These are phyloP conservation scores for Geotrupes spiniger DNA, from an alignment of 2,888 invertebrate species.

Conservation along the genomic window DNA sequence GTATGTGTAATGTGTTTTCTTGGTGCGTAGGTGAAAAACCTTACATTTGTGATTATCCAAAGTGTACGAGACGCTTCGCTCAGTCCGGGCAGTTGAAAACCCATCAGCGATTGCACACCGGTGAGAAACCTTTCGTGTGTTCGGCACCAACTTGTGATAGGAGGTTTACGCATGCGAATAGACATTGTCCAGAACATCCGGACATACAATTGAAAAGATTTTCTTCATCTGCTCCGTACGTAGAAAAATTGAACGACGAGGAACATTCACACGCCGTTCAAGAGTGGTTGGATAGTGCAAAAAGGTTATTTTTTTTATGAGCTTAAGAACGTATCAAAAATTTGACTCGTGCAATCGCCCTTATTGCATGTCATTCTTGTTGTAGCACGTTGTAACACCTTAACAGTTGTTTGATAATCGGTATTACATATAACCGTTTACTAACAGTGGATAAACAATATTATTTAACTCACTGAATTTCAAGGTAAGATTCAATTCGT, in stretches of 20 bases:
- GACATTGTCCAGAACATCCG: conserved; percentile 72
- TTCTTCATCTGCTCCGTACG: conserved; percentile 38
- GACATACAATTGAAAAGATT: conserved; percentile 53
- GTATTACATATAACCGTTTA: too few species aligned
- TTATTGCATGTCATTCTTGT: too few species aligned
- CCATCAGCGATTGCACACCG: conserved; percentile 73
- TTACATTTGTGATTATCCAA: conserved; percentile 70
- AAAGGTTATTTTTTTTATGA: conserved; percentile 44
- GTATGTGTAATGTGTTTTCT: background rate
- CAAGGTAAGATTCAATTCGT: too few species aligned
- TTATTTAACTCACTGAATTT: too few species aligned
- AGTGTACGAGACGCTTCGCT: conserved; percentile 68
- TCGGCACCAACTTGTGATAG: conserved; percentile 61
- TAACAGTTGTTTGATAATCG: too few species aligned
- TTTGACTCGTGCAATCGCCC: too few species aligned
- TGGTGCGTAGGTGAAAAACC: conserved; percentile 64
- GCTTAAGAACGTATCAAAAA: too few species aligned
- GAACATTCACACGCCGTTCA: conserved; percentile 47
- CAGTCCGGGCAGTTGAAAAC: conserved; percentile 77
- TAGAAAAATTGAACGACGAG: conserved; percentile 50
- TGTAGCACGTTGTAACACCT: background rate
- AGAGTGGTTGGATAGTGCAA: conserved; percentile 50
- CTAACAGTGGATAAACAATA: too few species aligned
- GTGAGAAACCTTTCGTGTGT: conserved; percentile 73
- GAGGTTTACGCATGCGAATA: conserved; percentile 73